phyloP scores from a whole-genome alignment of 2,113 vertebrate species.

The Monopterus albus region DNA sequence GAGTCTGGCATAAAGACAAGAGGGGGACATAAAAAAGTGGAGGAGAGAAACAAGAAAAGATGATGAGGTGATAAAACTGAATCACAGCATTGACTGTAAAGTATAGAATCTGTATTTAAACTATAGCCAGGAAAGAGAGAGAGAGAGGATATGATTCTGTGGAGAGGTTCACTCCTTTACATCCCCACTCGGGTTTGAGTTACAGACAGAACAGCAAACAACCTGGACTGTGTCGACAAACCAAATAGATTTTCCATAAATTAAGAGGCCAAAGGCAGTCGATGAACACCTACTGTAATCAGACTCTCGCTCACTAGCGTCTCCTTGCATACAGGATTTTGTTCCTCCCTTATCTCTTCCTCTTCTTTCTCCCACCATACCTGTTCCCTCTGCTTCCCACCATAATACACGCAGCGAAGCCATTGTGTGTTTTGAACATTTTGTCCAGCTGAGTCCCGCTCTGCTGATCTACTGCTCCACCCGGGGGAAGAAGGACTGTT shows the following conservation, averaged over 20 bases:
- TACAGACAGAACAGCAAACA: slow-evolving; percentile 18
- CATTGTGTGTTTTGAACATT: slow-evolving; percentile 39
- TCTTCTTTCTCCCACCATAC: not conserved
- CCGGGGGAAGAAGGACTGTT: slow-evolving; percentile 11
- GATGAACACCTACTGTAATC: slow-evolving; percentile 49
- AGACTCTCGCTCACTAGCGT: not conserved
- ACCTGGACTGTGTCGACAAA: slow-evolving; percentile 22
- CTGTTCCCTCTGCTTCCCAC: not conserved
- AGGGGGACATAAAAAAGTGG: too few species aligned
- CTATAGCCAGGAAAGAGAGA: slow-evolving; percentile 1
- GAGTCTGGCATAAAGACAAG: too few species aligned
- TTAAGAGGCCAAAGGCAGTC: slow-evolving; percentile 16
- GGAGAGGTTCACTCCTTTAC: slow-evolving; percentile 49
- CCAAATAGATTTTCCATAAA: slow-evolving; percentile 56
- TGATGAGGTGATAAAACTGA: slow-evolving; percentile 30
- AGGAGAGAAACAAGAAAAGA: slow-evolving; percentile 6
- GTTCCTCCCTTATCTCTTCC: not conserved
- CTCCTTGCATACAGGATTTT: too few species aligned
- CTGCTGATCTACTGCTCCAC: slow-evolving; percentile 20
- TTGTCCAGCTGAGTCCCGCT: slow-evolving; percentile 35
- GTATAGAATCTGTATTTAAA: slow-evolving; percentile 29
- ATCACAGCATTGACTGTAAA: slow-evolving; percentile 36
- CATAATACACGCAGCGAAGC: slow-evolving; percentile 14
- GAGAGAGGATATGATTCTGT: not conserved
- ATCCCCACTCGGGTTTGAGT: slow-evolving; percentile 46